Base-by-base conservation (phyloP, 1,140 invertebrate species). In the Cydia pomonella region DNA sequence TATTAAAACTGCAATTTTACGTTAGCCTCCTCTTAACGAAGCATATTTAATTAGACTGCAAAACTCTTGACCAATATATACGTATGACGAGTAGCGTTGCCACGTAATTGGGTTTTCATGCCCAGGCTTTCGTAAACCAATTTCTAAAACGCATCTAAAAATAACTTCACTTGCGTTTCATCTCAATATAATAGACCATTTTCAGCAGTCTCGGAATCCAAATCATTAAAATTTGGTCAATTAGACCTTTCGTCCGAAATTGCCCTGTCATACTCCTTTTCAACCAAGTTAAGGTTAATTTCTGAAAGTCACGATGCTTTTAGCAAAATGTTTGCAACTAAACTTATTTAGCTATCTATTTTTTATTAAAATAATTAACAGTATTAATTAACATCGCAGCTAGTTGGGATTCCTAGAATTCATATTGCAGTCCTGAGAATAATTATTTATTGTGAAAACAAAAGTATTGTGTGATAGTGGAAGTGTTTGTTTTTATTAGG, bases 261-360 rank as follows among this genome's bases (percentile, higher is more conserved):
- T n/a, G 53, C 53, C 18, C 0, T 21, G 53, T 59, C 53, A 59
- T 59, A 1, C n/a, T 53, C n/a, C 50, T 53, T 18, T 59, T 59
- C 21, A 23, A 59, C 9, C 18, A n/a, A 1, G 53, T 59, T 59
- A 23, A 21, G 21, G 7, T 44, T 6, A 18, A 50, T 23, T 23
- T 59, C 9, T 59, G 53, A 23, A 59, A 59, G 53, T 59, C 53
- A 59, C 10, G 18, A 10, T 59, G 53, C 53, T 59, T 59, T 59
- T 59, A 59, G 53, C 10, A 10, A 59, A 23, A 23, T 12, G 23
- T 59, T 23, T n/a, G 21, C 18, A 23, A 21, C 21, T 23, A 23
- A 12, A 21, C 53, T 12, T 23, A 59, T 23, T 59, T 23, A 23
- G 5, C 5, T 16, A 44, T 44, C 4, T 47, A 5, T 53, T 53